Conservation (phyloP, 2,888 invertebrate species). For the Operophtera brumata region DNA sequence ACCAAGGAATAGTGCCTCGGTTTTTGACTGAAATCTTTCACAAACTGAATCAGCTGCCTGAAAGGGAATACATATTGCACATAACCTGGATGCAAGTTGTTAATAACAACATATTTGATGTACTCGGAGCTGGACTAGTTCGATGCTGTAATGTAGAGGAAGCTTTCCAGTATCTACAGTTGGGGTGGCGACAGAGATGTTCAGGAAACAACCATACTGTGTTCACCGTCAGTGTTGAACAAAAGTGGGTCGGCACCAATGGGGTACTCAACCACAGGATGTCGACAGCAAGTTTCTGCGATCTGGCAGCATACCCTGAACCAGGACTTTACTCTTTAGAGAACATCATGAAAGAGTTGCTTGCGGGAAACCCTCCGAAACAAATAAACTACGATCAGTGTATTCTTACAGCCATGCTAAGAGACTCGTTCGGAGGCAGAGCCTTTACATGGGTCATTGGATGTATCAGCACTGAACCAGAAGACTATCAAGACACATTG, state of each 20-base stretch:
- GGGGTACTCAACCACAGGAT: conserved; percentile 85
- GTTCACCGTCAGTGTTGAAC: conserved; percentile 87
- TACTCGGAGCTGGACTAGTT: conserved; percentile 78
- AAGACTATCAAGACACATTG: conserved; percentile 84
- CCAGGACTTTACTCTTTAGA: conserved; percentile 84
- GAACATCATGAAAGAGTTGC: conserved; percentile 81
- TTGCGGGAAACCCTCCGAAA: conserved; percentile 77
- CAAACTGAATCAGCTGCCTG: conserved; percentile 82
- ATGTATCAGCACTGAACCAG: conserved; percentile 85
- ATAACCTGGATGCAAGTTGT: conserved; percentile 88
- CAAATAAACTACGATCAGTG: conserved; percentile 83
- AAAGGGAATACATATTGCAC: conserved; percentile 83
- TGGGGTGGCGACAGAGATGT: conserved; percentile 82
- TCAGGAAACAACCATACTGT: conserved; percentile 83
- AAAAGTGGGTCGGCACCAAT: conserved; percentile 85
- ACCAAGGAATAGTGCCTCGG: conserved; percentile 86
- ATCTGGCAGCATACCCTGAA: conserved; percentile 82
- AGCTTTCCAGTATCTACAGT: conserved; percentile 85
- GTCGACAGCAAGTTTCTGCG: conserved; percentile 88
- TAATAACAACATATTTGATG: conserved; percentile 83
- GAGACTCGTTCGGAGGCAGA: conserved; percentile 88
- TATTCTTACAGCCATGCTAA: conserved; percentile 84
- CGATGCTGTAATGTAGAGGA: conserved; percentile 84
- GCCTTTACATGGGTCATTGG: conserved; percentile 87
- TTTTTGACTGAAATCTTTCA: conserved; percentile 86